These are phyloP conservation scores for Cyprinodon tularosa DNA, from an alignment of 2,113 vertebrate genomes.

Conservation along the genomic window DNA sequence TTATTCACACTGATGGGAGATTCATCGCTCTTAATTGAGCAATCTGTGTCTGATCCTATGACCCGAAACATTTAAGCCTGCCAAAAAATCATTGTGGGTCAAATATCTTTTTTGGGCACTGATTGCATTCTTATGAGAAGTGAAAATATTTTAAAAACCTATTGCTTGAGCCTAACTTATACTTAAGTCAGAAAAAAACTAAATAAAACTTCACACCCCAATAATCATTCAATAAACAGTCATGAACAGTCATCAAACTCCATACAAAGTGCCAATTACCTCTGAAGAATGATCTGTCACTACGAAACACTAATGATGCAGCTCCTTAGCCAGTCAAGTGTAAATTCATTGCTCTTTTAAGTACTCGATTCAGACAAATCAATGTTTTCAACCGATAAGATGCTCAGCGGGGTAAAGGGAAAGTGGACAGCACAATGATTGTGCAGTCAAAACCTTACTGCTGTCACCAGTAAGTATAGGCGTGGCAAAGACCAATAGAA, in stretches of 20 bases:
- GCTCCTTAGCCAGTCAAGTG: conserved; percentile 5
- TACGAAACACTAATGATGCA: conserved; percentile 15
- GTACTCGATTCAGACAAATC: not conserved
- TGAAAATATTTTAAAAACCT: no score
- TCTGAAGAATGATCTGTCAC: conserved; percentile 4
- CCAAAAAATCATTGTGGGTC: no score
- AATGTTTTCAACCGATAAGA: not conserved
- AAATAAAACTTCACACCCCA: conserved; percentile 2
- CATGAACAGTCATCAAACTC: not conserved
- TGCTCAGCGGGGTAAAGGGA: not conserved
- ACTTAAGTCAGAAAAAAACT: not conserved
- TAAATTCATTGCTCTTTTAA: not conserved
- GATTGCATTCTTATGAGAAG: no score
- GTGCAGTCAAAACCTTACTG: not conserved
- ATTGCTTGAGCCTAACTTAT: not conserved
- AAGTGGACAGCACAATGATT: not conserved
- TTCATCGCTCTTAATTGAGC: no score
- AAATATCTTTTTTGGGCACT: no score
- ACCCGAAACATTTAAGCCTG: not conserved
- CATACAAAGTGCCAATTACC: not conserved
- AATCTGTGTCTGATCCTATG: no score
- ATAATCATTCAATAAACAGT: not conserved
- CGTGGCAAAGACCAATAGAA: not conserved
- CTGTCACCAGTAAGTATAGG: no score
- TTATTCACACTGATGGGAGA: no score